Base-by-base conservation (phyloP, 1,140 invertebrate genomes). In the Chlorops oryzae region DNA sequence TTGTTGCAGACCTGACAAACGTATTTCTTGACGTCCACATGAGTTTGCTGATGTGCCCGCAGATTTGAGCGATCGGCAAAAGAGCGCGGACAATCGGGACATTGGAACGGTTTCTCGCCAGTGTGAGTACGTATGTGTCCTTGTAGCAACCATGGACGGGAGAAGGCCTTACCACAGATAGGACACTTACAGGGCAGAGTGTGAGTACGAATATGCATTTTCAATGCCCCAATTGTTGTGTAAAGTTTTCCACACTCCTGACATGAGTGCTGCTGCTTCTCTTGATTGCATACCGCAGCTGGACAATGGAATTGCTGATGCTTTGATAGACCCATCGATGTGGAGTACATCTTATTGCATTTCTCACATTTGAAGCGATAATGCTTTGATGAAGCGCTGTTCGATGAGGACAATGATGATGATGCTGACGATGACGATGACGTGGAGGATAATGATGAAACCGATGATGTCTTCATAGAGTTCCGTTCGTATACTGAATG, bases 181-280 rank as follows among this genome's bases (percentile, higher is more conserved):
- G 88, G 85, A 67, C 96, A 98, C 75, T 96, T 96, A 80, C 94
- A 98, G 0, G 96, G 96, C 53, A 98, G 73, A 0, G 96, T 98
- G 56, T 85, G 82, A 2, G 79, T 81, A 49, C 84, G 68, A 70
- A 85, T 81, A 67, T 89, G 86, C 62, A 77, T 89, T 78, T 75
- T 87, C 65, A 66, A 78, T 58, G 63, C 79, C 66, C 82, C 83
- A 5, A 70, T 61, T 1, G 77, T 77, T 2, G 75, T 77, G 40
- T 78, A 79, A 50, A 75, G 73, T 56, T 78, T 79, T 3, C 74
- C 74, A 44, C 77, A 79, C 3, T 77, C 63, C 52, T 78, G 73
- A 42, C 77, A 79, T 20, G 76, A 74, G 34, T 78, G 64, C 38
- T 56, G 59, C 53, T 69, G 78, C 52, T 75, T 76, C 27, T 76